Percentiles rank a stretch among this genome's conserved stretches.
Conservation (phyloP, 2,888 invertebrate species). For the Pocota personata region DNA sequence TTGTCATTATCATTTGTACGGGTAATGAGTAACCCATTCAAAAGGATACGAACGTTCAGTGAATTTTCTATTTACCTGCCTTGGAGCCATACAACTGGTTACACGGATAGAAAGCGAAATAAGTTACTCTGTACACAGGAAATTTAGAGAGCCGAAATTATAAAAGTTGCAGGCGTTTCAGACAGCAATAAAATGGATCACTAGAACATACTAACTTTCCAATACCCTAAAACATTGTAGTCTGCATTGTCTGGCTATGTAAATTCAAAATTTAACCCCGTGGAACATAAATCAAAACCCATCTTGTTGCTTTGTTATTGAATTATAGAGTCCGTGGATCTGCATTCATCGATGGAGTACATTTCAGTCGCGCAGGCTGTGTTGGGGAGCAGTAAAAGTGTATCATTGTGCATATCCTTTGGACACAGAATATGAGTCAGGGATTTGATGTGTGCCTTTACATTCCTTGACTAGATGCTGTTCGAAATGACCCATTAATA, state of each 20-base stretch:
- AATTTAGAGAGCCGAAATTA: neutral
- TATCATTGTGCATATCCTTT: slow-evolving; percentile 10
- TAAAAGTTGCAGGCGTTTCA: neutral
- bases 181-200: slow-evolving; percentile 3
- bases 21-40: slow-evolving; percentile 49
- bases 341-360: neutral
- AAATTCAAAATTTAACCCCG: neutral
- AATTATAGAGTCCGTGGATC: neutral
- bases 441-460: too few species aligned
- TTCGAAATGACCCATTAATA: slow-evolving; percentile 36
- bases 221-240: slow-evolving; percentile 12
- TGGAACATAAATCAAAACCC: slow-evolving; percentile 40
- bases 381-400: neutral
- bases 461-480: neutral
- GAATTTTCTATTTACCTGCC: slow-evolving; percentile 26
- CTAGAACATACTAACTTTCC: slow-evolving; percentile 9
- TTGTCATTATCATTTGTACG: slow-evolving; percentile 49
- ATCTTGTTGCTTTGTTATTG: slow-evolving; percentile 8
- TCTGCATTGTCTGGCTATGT: neutral
- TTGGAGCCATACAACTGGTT: neutral
- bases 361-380: neutral
- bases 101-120: neutral
- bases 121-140: neutral
- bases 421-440: too few species aligned
- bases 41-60: slow-evolving; percentile 42